Conservation (phyloP, 2,888 invertebrate species). For the Rhingia campestris region DNA sequence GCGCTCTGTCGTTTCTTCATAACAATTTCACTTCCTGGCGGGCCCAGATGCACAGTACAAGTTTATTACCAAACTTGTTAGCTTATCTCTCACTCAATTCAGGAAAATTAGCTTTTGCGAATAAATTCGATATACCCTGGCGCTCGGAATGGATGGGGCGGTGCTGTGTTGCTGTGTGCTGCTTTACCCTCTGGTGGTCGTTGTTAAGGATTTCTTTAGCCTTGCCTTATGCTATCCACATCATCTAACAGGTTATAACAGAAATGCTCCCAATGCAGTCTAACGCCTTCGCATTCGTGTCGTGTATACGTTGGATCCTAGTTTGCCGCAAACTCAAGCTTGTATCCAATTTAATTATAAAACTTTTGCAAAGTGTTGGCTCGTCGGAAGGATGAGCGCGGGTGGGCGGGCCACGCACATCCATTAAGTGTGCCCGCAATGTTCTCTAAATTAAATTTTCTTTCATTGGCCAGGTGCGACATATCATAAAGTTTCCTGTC, state of each 20-base stretch:
- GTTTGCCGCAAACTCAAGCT: slow-evolving; percentile 59
- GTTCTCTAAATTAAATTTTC: slow-evolving; percentile 72
- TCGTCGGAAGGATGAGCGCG: slow-evolving; percentile 5
- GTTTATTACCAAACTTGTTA: slow-evolving; percentile 72
- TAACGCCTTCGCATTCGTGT: slow-evolving; percentile 55
- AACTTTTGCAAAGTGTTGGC: slow-evolving; percentile 54
- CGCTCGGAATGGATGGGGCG: neutral
- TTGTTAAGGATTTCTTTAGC: slow-evolving; percentile 16
- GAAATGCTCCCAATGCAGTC: slow-evolving; percentile 48
- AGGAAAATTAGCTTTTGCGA: slow-evolving; percentile 64
- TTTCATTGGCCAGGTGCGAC: slow-evolving; percentile 73
- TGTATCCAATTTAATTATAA: slow-evolving; percentile 72
- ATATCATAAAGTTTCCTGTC: slow-evolving; percentile 72
- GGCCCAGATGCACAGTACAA: slow-evolving; percentile 67
- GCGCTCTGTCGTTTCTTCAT: slow-evolving; percentile 38
- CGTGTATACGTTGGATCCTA: slow-evolving; percentile 16
- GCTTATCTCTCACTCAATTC: slow-evolving; percentile 72
- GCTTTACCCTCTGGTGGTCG: slow-evolving; percentile 6
- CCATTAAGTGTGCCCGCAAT: slow-evolving; percentile 60
- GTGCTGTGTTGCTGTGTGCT: neutral
- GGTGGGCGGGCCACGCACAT: slow-evolving; percentile 43
- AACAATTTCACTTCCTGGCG: slow-evolving; percentile 66
- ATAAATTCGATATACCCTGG: slow-evolving; percentile 27
- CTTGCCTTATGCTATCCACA: slow-evolving; percentile 26
- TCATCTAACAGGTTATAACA: slow-evolving; percentile 61